Evolutionary conservation across 2,113 vertebrate species (phyloP).

Genomic region (Sardina pilchardus): DNA sequence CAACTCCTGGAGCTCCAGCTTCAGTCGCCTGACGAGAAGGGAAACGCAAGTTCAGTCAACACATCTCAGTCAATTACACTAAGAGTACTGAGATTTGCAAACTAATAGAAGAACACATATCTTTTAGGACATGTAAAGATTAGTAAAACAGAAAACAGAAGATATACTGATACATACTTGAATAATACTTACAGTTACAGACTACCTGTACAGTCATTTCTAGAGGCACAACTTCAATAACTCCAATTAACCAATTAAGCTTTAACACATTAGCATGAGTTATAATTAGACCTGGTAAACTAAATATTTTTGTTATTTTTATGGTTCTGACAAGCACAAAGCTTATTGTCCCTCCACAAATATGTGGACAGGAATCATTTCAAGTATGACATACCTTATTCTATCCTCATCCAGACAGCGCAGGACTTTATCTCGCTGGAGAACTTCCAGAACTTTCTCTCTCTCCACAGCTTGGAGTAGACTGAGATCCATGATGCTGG

Average conservation of each 20-base stretch:
- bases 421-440: conserved; percentile 81
- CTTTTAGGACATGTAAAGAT: not conserved
- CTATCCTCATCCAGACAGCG: conserved; percentile 80
- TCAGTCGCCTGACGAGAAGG: conserved; percentile 77
- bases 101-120: not conserved
- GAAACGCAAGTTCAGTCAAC: not conserved
- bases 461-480: conserved; percentile 78
- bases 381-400: conserved; percentile 74
- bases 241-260: too few species aligned
- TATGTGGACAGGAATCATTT: too few species aligned
- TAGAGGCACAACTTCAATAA: too few species aligned
- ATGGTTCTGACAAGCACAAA: too few species aligned
- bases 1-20: conserved; percentile 79
- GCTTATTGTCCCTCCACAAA: too few species aligned
- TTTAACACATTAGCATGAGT: too few species aligned
- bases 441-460: conserved; percentile 82
- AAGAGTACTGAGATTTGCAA: not conserved
- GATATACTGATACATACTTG: not conserved
- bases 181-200: not conserved
- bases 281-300: too few species aligned
- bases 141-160: not conserved
- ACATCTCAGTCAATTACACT: not conserved
- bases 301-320: too few species aligned
- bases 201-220: not conserved
- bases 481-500: conserved; percentile 70